Base-by-base conservation (phyloP, 2,113 vertebrate species). In the Nerophis ophidion region DNA sequence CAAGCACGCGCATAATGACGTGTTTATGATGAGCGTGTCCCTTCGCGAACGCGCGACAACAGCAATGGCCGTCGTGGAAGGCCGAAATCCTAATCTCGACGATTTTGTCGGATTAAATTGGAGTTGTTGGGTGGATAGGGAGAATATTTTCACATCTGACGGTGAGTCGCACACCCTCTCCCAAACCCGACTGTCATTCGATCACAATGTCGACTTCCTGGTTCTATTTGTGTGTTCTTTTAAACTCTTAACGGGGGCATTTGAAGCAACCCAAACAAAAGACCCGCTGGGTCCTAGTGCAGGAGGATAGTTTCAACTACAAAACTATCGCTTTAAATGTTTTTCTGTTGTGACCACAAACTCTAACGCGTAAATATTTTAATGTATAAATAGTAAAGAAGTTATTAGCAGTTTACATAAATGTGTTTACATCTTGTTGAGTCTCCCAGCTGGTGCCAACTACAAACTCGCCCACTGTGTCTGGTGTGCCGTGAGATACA, bases 91-190 rank as follows among this genome's bases (percentile, higher is more conserved):
- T 83, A 91, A 86, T 87, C 90, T 91, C 84, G 92, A 92, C 84
- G 91, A 92, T 59, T 93, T 91, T 88, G 90, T 91, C 75, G 93
- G 90, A 88, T 91, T 93, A 90, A 92, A 91, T 81, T 93, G 93
- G 92, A 91, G 89, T 82, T 89, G 88, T 63, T 93, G 92, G 93
- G 88, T 89, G 73, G 91, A 92, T 59, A 85, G 85, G 78, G 86
- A 84, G 56, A 88, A 90, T 69, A 75, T 88, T 71, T 80, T 77
- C 44, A 65, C 76, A 47, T 67, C 84, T 66, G 90, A 92, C 68
- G 92, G 93, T 93, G 89, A 92, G 92, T 90, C 66, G 63, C 44
- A 1, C 40, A 34, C 57, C 62, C 68, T 36, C 48, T 60, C 56
- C 16, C 36, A 35, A 9, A 40, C 40, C 45, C n/a, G n/a, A 17